These are phyloP conservation scores for Diadegma fenestrale DNA, from an alignment of 2,888 invertebrate genomes.

Conservation along the genomic window DNA sequence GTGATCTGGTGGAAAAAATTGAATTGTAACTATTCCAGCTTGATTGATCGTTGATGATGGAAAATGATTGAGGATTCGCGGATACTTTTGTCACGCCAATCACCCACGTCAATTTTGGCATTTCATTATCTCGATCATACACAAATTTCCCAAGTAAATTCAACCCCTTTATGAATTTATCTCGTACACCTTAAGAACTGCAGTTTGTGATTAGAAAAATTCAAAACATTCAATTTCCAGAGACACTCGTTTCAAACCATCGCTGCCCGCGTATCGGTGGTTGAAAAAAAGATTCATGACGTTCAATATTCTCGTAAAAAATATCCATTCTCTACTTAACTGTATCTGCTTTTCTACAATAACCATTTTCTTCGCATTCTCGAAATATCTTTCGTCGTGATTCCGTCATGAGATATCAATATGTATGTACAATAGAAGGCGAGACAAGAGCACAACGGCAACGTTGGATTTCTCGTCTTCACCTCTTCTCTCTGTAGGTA, in stretches of 20 bases:
- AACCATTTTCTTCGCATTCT: conserved; percentile 33
- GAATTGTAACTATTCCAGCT: conserved; percentile 7
- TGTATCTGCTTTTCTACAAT: neutral
- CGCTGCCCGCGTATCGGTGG: neutral
- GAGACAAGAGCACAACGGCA: conserved; percentile 53
- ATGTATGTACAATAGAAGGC: conserved; percentile 29
- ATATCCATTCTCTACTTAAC: neutral
- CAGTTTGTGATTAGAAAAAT: neutral
- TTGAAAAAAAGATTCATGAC: neutral
- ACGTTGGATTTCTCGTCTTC: conserved; percentile 56
- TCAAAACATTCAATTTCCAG: neutral
- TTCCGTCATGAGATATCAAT: conserved; percentile 17
- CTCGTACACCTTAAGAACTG: neutral
- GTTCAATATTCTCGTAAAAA: neutral
- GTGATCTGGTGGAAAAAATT: conserved; percentile 38
- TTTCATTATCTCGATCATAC: neutral
- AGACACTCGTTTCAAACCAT: neutral
- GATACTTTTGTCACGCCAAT: neutral
- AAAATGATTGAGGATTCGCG: neutral
- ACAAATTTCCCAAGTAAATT: neutral
- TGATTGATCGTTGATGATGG: conserved; percentile 25
- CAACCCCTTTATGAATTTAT: neutral
- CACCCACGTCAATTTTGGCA: neutral
- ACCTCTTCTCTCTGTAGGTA: conserved; percentile 52
- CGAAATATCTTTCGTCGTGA: conserved; percentile 27